Percentiles rank a stretch among this genome's conserved stretches.
These are phyloP conservation scores for Dorcus hopei DNA, from an alignment of 2,888 invertebrate species.

Conservation along the genomic window DNA sequence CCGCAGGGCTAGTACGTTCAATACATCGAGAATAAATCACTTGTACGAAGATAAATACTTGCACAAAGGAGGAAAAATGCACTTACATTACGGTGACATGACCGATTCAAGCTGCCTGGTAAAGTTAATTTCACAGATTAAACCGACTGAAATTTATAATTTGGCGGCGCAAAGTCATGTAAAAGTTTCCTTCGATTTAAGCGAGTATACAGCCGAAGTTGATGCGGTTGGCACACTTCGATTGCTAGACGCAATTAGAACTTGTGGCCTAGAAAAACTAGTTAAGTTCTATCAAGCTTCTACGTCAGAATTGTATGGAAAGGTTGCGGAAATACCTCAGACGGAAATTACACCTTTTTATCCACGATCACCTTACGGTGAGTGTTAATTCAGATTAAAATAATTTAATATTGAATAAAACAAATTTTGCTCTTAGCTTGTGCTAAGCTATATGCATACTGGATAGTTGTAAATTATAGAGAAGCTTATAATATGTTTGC, in stretches of 20 bases:
- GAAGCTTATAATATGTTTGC: conserved; percentile 95
- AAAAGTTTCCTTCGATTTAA: conserved; percentile 91
- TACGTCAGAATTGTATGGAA: conserved; percentile 92
- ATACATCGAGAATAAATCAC: conserved; percentile 94
- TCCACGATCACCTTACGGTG: conserved; percentile 94
- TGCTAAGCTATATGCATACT: conserved; percentile 92
- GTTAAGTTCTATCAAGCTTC: conserved; percentile 94
- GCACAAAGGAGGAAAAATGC: conserved; percentile 86
- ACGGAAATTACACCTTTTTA: conserved; percentile 94
- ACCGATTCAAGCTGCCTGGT: conserved; percentile 95
- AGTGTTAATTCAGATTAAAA: conserved; percentile 27
- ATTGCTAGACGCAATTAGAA: conserved; percentile 86
- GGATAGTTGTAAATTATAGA: conserved; percentile 94
- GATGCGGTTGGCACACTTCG: conserved; percentile 93
- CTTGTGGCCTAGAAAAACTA: conserved; percentile 76
- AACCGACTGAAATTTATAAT: conserved; percentile 95
- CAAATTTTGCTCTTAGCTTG: conserved; percentile 63
- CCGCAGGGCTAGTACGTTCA: conserved; percentile 91
- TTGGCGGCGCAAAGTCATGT: conserved; percentile 99
- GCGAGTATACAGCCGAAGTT: conserved; percentile 98
- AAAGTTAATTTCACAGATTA: conserved; percentile 72
- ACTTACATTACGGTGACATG: conserved; percentile 97
- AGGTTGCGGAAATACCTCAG: conserved; percentile 89
- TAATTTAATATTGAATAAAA: not conserved
- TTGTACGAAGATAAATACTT: conserved; percentile 87